These are phyloP conservation scores for Peromyscus attwateri DNA, from an alignment of 2,797 vertebrate species.

Conservation along the genomic window DNA sequence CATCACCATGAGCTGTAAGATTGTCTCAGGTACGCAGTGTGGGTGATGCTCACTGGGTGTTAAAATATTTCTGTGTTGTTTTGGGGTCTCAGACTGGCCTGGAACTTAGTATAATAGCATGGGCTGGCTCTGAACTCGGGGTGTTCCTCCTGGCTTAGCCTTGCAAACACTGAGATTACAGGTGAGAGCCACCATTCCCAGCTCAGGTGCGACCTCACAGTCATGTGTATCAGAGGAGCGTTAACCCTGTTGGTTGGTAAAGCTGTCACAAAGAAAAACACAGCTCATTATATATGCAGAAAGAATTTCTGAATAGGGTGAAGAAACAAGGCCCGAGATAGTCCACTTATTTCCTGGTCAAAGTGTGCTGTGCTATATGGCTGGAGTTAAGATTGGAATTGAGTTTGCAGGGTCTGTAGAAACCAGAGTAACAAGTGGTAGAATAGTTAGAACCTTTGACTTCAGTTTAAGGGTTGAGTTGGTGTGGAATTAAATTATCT, in stretches of 20 bases:
- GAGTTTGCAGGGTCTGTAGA: not conserved
- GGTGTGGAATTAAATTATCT: constrained; percentile 10
- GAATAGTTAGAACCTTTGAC: constrained; percentile 25
- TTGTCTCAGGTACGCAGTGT: constrained; percentile 95
- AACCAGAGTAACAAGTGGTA: constrained; percentile 1
- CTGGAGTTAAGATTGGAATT: not conserved
- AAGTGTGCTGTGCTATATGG: not conserved
- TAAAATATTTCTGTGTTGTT: not conserved
- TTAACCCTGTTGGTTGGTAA: not conserved
- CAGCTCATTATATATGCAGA: not conserved
- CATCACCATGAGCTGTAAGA: constrained; percentile 99
- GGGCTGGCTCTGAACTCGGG: not conserved
- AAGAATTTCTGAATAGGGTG: not conserved
- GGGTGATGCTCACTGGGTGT: not conserved
- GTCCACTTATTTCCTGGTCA: not conserved
- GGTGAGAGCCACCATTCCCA: not conserved
- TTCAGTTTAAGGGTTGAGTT: not conserved
- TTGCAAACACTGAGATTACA: not conserved
- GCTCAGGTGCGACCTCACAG: not conserved
- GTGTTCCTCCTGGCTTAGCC: not conserved
- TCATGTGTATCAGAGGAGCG: not conserved
- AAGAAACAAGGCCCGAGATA: constrained; percentile 6
- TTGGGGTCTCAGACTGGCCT: not conserved
- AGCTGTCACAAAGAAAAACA: constrained; percentile 16
- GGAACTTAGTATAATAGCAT: not conserved